Evolutionary conservation across 2,113 vertebrate species (phyloP), one percentile per base, ranked within the genome.

Genomic region (Salvelinus sp.): DNA sequence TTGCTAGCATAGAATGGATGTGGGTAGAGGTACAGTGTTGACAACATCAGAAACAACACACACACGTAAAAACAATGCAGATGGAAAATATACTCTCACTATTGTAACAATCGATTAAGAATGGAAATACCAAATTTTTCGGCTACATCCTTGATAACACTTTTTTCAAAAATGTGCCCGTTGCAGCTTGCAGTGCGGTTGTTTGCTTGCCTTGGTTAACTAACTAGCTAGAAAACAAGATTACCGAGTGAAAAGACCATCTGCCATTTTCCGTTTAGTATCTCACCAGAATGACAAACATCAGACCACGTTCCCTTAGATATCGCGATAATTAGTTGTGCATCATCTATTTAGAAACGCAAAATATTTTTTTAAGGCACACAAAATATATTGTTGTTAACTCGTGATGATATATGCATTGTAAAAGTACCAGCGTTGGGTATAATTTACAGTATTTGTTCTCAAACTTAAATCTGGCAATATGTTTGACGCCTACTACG

Each of bases 221-320:
- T 68, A 68, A 68, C 30, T 30, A 10, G 18, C 66, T 68, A 68
- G 66, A 33, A 33, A 33, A 33, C 66, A 33, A 33, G 66, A 68
- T 20, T 33, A 33, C 66, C 66, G 18, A 68, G 38, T 44, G 38
- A 44, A 38, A 68, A 62, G 18, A 68, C 30, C 20, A 68, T 68
- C 20, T 30, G 30, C 66, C 66, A 68, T 68, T 30, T 68, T 68
- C 30, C 66, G 66, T 30, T 20, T 33, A 20, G 18, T n/a, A 1
- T 82, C 76, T 91, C 90, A 86, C 88, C 89, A 87, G 79, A 81
- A 5, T 25, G 16, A 54, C 18, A 22, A n/a, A 9, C 58, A 62
- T 62, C 58, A 33, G 22, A 62, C n/a, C 16, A 5, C 4, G 18
- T 28, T 44, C 33, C 18, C 22, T 20, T 14, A 5, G 16, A 6